phyloP scores from a whole-genome alignment of 92 coral and sea anemone genomes.

The Porites divaricata region DNA sequence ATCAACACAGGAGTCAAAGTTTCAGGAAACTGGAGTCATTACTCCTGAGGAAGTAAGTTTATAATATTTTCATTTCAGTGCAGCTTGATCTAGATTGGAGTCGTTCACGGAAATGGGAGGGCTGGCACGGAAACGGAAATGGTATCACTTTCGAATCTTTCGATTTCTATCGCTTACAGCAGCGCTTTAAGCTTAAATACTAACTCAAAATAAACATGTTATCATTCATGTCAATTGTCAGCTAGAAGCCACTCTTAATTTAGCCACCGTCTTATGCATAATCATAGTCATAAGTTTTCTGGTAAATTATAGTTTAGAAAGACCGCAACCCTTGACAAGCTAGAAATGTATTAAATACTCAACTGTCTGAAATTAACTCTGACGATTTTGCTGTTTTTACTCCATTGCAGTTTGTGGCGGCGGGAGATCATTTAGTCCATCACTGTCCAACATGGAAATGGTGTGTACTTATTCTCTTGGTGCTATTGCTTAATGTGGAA shows the following conservation, averaged over 20 bases:
- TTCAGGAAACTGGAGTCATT: conserved; percentile 98
- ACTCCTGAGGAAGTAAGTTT: conserved; percentile 95
- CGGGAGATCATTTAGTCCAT: conserved; percentile 98
- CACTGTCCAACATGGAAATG: conserved; percentile 99
- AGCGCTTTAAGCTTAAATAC: not conserved
- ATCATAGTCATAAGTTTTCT: too few relatives aligned
- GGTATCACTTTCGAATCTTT: not conserved
- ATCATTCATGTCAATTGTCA: not conserved
- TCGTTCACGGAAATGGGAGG: not conserved
- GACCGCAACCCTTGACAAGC: not conserved
- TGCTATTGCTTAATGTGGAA: too few relatives aligned
- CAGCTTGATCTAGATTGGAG: not conserved
- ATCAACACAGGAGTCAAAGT: conserved; percentile 87
- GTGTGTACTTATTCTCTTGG: conserved; percentile 50
- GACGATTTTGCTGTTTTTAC: not conserved
- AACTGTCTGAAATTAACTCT: not conserved
- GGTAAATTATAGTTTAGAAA: too few relatives aligned
- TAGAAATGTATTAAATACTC: too few relatives aligned
- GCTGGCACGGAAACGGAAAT: too few relatives aligned
- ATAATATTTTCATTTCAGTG: not conserved
- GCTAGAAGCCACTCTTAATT: not conserved
- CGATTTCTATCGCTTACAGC: conserved; percentile 19
- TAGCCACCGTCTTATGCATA: not conserved
- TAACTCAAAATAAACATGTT: conserved; percentile 1
- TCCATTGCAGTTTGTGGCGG: conserved; percentile 92